Conservation (phyloP, 2,797 vertebrate genomes). For the Galaxias olidus region DNA sequence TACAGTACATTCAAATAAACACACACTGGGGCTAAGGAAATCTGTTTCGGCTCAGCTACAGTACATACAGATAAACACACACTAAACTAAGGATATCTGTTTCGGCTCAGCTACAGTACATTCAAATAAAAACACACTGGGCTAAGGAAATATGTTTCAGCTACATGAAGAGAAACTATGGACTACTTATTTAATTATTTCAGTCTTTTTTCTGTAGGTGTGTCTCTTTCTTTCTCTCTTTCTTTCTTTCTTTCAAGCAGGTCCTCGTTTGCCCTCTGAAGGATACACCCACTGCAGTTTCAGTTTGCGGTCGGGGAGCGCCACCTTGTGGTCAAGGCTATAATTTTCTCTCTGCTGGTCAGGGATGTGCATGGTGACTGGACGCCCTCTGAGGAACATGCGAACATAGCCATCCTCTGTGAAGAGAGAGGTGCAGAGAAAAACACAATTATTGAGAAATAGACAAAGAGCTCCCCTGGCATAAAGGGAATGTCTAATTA, state of each 20-base stretch:
- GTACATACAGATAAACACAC: no score
- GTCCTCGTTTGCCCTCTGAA: conserved; percentile 35
- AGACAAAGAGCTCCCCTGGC: neutral
- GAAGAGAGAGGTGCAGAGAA: neutral
- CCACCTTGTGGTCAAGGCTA: conserved; percentile 80
- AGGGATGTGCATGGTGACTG: conserved; percentile 85
- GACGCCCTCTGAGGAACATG: conserved; percentile 90
- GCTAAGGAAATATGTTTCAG: no score
- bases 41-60: no score
- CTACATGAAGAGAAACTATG: no score
- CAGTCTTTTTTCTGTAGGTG: neutral
- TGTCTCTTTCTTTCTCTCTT: neutral
- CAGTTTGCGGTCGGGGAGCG: conserved; percentile 78
- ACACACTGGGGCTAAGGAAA: no score
- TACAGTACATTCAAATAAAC: no score
- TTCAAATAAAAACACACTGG: no score
- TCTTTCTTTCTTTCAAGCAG: neutral
- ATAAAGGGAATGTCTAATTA: no score
- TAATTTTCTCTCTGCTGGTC: conserved; percentile 77
- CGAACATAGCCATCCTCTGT: conserved; percentile 88
- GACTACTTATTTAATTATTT: no score
- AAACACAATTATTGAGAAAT: neutral
- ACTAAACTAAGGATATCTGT: no score
- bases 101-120: no score
- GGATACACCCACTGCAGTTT: conserved; percentile 97